Evolutionary conservation across 2,888 invertebrate genomes (phyloP).

Genomic region (Azorinus chamasolen): DNA sequence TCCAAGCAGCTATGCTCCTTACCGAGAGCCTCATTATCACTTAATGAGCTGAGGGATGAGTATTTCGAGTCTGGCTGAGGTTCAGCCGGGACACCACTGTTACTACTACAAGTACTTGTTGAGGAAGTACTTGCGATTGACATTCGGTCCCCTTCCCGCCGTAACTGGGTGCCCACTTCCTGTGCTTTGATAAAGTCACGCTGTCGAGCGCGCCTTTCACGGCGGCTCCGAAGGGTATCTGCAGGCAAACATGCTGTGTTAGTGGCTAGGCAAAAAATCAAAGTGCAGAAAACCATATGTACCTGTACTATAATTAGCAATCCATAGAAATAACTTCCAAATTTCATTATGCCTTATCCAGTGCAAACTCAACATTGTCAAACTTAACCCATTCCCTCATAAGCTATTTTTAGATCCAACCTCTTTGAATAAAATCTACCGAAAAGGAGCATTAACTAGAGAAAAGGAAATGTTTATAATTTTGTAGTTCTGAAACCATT

Average conservation of each 20-base stretch:
- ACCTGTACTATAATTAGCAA: background rate
- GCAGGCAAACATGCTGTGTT: conserved; percentile 68
- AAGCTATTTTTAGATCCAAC: too few relatives aligned
- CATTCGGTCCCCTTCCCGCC: conserved; percentile 65
- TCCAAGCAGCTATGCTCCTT: conserved; percentile 36
- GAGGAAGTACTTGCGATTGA: conserved; percentile 74
- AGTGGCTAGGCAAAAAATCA: conserved; percentile 47
- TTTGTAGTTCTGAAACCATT: too few relatives aligned
- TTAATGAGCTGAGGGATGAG: conserved; percentile 72
- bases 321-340: too few relatives aligned
- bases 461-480: too few relatives aligned
- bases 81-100: conserved; percentile 41
- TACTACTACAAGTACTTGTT: conserved; percentile 73
- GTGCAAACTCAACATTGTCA: too few relatives aligned
- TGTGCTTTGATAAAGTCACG: conserved; percentile 78
- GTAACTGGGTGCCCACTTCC: conserved; percentile 62
- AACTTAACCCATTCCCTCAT: too few relatives aligned
- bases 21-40: conserved; percentile 71
- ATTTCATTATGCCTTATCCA: too few relatives aligned
- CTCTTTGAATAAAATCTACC: too few relatives aligned
- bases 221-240: conserved; percentile 70
- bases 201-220: conserved; percentile 77
- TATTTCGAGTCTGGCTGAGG: conserved; percentile 60
- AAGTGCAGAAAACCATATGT: conserved; percentile 7
- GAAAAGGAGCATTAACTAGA: too few relatives aligned